Evolutionary conservation across 2,888 invertebrate species (phyloP), one percentile per base, ranked within the genome.

Genomic region (Hartigia nigra): DNA sequence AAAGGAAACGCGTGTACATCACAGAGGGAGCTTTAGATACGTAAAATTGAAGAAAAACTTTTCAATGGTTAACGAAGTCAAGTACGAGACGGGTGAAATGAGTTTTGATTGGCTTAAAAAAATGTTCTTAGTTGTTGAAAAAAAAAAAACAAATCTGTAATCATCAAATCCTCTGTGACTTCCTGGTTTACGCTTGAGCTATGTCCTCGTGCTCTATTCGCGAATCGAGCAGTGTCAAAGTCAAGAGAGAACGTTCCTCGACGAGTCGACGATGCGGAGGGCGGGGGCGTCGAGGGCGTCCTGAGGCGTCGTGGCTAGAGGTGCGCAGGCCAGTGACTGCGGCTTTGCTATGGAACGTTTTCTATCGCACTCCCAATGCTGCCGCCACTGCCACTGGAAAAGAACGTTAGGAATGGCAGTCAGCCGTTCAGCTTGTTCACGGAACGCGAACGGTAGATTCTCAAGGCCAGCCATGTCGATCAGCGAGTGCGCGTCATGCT

Each of bases 111-210:
- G 1, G 9, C 1, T 23, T 31, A 32, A 70, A 77, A 79, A 79
- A 77, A 74, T 55, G 74, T 84, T 79, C 79, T 76, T 79, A 23
- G 4, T 9, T 2, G 5, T 35, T 9, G 35, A 35, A 5, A 84
- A 84, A 85, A 23, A 79, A 37, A 82, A 79, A 37, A 34, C 35
- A n/a, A n/a, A n/a, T 2, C 23, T 55, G 78, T 78, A 87, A 37
- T 87, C 87, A 88, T 88, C 85, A 84, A 55, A 55, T 55, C 55
- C 55, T 55, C 23, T 5, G 77, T 80, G 84, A 83, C 85, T 89
- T 88, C 87, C 88, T 88, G 86, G 85, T 89, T 88, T 88, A 84
- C 88, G 87, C 87, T 87, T 80, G 83, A 86, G 81, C 85, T 77
- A 77, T 80, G 88, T 86, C 89, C 89, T 88, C 88, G 87, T 88